Percentiles rank a stretch among this genome's conserved stretches.
Conservation (phyloP, 2,797 vertebrate genomes). For the Falco peregrinus region DNA sequence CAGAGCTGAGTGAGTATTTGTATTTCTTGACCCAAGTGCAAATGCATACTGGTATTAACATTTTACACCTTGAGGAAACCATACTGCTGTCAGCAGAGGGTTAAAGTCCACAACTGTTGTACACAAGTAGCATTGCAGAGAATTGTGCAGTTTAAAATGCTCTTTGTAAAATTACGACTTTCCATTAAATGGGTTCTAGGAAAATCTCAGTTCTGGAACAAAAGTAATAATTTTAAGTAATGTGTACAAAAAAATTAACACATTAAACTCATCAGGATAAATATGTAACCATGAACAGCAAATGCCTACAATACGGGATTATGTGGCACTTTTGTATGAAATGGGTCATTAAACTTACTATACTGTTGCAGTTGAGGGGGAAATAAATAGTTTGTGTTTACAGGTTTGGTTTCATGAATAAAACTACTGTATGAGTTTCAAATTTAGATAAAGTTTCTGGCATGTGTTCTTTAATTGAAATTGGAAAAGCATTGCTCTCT, state of each 20-base stretch:
- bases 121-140: not conserved
- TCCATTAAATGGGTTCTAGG: not conserved
- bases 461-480: constrained; percentile 47
- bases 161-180: not conserved
- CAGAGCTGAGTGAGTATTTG: not conserved
- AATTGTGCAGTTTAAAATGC: constrained; percentile 26
- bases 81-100: not conserved
- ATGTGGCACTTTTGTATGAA: constrained; percentile 12
- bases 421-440: constrained; percentile 51
- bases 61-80: not conserved
- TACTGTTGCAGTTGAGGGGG: constrained; percentile 26
- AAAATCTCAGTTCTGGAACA: constrained; percentile 43
- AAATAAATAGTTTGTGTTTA: constrained; percentile 58
- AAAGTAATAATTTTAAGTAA: not conserved
- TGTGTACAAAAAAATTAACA: constrained; percentile 6
- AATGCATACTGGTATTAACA: not conserved
- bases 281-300: constrained; percentile 9
- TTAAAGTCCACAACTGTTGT: not conserved
- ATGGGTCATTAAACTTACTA: constrained; percentile 31
- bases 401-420: constrained; percentile 49
- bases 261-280: constrained; percentile 14
- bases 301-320: constrained; percentile 20
- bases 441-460: constrained; percentile 56
- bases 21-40: not conserved
- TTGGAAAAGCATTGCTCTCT: not conserved